phyloP scores from a whole-genome alignment of 2,797 vertebrate genomes.

The Dermochelys coriacea region DNA sequence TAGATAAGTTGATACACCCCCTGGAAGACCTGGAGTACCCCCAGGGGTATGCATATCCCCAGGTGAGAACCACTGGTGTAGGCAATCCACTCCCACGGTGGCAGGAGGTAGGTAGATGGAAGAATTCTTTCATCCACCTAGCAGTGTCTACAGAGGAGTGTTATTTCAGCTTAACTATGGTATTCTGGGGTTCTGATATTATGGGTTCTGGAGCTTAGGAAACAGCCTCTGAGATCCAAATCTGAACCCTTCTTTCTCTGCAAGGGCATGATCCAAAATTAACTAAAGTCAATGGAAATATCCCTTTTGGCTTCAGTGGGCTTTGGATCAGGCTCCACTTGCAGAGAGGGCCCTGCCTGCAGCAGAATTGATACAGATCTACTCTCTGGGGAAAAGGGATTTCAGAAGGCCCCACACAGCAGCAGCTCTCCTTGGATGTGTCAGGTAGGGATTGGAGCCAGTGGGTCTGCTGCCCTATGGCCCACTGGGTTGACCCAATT shows the following conservation, averaged over 20 bases:
- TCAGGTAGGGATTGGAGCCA: neutral
- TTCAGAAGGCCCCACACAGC: neutral
- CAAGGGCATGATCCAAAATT: neutral
- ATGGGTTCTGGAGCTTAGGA: neutral
- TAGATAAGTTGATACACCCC: no score
- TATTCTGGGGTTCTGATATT: no score
- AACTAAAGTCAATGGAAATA: neutral
- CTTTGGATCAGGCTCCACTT: no score
- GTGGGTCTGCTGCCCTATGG: neutral
- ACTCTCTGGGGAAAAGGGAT: neutral
- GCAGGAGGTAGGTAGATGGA: neutral
- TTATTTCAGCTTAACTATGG: neutral
- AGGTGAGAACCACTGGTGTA: neutral
- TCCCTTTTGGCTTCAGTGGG: neutral
- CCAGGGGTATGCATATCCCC: no score
- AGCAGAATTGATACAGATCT: neutral
- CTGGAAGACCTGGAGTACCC: no score
- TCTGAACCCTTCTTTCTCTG: neutral
- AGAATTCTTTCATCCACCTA: neutral
- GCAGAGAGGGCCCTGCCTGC: neutral
- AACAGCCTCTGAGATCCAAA: neutral
- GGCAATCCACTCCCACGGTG: neutral
- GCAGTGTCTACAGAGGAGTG: neutral
- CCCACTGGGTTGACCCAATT: neutral
- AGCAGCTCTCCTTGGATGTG: no score